Percentiles rank a stretch among this genome's conserved stretches.
These are phyloP conservation scores for Platycheirus rosarum DNA, from an alignment of 2,888 invertebrate genomes.

Conservation along the genomic window DNA sequence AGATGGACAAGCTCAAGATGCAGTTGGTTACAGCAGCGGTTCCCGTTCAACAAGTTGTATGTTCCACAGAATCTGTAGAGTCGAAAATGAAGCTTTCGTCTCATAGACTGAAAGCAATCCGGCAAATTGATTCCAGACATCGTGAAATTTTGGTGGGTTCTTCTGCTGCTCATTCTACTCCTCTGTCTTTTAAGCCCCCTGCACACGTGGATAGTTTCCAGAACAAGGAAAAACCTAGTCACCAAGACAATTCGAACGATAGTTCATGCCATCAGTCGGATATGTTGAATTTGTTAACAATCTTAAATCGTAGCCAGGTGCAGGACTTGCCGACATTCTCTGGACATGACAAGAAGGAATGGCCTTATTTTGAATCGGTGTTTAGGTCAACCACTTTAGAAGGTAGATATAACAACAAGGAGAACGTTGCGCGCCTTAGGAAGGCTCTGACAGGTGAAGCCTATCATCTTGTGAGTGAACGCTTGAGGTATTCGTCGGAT, in stretches of 20 bases:
- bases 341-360: too few species aligned
- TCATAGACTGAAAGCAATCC: not conserved
- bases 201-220: not conserved
- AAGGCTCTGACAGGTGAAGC: too few species aligned
- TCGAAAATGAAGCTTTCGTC: not conserved
- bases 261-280: not conserved
- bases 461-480: too few species aligned
- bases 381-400: too few species aligned
- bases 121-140: conserved; percentile 3
- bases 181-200: not conserved
- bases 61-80: not conserved
- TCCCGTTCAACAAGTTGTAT: not conserved
- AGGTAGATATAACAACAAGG: too few species aligned
- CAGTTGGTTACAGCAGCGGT: not conserved
- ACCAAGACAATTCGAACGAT: not conserved
- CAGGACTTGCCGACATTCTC: too few species aligned
- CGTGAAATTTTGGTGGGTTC: not conserved
- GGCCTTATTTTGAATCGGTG: too few species aligned
- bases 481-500: too few species aligned
- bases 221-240: not conserved
- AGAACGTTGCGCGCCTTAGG: too few species aligned
- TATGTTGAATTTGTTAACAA: not conserved
- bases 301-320: too few species aligned
- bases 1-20: not conserved
- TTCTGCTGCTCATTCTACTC: not conserved